A percentile compares a stretch with the other conserved stretches of the same genome.
phyloP scores from a whole-genome alignment of 2,888 invertebrate genomes.

The Drosophila algonquin region DNA sequence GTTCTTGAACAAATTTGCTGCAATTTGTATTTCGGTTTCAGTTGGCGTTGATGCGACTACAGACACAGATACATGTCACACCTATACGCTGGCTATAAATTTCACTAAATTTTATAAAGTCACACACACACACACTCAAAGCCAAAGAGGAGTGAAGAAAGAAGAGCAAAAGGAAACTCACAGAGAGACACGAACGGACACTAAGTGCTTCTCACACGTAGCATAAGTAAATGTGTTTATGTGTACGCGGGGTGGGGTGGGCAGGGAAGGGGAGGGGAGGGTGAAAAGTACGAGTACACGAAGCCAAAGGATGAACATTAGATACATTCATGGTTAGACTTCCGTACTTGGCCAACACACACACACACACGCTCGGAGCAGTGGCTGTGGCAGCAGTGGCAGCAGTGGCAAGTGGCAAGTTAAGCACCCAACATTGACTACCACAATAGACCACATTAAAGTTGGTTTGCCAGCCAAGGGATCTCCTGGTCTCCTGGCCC shows the following conservation, averaged over 20 bases:
- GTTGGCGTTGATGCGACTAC: conserved; percentile 59
- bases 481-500: conserved; percentile 1
- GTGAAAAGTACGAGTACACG: conserved; percentile 45
- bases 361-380: conserved; percentile 3
- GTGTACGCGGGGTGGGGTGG: conserved; percentile 19
- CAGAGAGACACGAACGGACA: conserved; percentile 34
- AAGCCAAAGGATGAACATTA: conserved; percentile 74
- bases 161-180: background rate
- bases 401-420: conserved; percentile 63
- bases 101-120: conserved; percentile 76
- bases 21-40: conserved; percentile 73
- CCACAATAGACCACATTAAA: conserved; percentile 76
- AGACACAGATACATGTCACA: conserved; percentile 53
- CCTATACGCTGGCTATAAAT: conserved; percentile 70
- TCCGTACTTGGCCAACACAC: conserved; percentile 49
- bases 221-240: conserved; percentile 69
- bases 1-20: conserved; percentile 66
- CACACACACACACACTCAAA: conserved; percentile 10
- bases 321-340: conserved; percentile 75
- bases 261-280: conserved; percentile 40
- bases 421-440: conserved; percentile 75
- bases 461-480: conserved; percentile 52
- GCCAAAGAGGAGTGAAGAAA: background rate
- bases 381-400: conserved; percentile 36
- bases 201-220: conserved; percentile 76